Percentiles rank a stretch among this genome's conserved stretches.
Evolutionary conservation across 2,797 vertebrate species (phyloP).

Genomic region (Psittacula echo): DNA sequence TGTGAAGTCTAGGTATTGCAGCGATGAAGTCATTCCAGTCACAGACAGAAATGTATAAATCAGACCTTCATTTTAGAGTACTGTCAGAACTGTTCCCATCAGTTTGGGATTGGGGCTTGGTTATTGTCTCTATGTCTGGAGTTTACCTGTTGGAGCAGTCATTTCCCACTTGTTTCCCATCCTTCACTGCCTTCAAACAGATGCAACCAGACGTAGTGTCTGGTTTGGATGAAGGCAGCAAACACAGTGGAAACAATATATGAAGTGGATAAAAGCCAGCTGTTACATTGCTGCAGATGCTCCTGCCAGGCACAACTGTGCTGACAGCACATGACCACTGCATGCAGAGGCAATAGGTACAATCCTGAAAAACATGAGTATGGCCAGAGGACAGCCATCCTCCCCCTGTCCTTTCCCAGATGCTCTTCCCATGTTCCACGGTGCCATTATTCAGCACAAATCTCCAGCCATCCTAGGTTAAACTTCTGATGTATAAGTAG

Average conservation of each 20-base stretch:
- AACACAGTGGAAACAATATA: background rate
- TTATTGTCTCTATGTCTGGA: background rate
- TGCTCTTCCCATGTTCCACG: background rate
- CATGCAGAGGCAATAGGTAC: background rate
- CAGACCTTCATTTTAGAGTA: background rate
- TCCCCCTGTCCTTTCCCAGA: background rate
- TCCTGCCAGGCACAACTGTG: background rate
- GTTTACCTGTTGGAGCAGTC: background rate
- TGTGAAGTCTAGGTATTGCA: background rate
- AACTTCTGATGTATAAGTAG: background rate
- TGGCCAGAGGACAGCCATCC: fast-evolving
- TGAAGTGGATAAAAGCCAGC: background rate
- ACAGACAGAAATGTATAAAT: background rate
- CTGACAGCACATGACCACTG: fast-evolving
- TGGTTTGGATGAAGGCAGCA: background rate
- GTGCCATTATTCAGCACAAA: background rate
- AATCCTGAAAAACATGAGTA: background rate
- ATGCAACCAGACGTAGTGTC: background rate
- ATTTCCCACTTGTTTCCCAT: background rate
- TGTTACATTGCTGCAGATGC: background rate
- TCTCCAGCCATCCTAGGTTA: background rate
- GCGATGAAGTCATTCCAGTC: background rate
- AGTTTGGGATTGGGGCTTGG: background rate
- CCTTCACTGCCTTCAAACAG: background rate
- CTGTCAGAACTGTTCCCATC: background rate